Conservation (phyloP, 30 jellyfish, hydroid and myxozoan genomes). For the Chrysaora quinquecirrha region DNA sequence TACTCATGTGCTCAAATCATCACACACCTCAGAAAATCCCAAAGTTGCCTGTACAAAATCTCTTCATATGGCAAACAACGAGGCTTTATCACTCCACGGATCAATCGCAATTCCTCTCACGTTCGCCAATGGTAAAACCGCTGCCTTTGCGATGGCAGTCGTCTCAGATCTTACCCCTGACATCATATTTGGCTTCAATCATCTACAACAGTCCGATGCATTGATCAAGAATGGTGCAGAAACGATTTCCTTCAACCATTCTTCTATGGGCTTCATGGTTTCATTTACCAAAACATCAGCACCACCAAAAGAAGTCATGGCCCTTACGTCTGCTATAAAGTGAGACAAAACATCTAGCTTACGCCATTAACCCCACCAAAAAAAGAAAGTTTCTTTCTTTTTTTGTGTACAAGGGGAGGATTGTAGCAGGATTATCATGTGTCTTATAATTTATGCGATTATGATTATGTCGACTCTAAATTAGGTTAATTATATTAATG, state of each 20-base stretch:
- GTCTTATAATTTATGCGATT: no score
- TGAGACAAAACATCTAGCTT: no score
- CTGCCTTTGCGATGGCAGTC: background rate
- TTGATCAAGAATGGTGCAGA: background rate
- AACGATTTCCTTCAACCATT: background rate
- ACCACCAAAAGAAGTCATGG: background rate
- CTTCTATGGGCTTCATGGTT: background rate
- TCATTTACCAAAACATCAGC: background rate
- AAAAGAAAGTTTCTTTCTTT: background rate
- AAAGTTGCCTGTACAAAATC: no score
- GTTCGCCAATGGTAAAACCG: background rate
- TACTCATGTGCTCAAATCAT: background rate
- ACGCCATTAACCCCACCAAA: background rate
- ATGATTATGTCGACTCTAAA: no score
- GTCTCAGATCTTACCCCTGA: background rate
- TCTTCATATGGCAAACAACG: background rate
- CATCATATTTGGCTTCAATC: background rate
- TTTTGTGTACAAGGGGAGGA: background rate
- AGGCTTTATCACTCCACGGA: background rate
- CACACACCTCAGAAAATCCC: background rate
- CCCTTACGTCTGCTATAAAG: background rate
- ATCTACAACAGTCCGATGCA: background rate
- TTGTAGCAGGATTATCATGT: no score
- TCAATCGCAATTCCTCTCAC: background rate
- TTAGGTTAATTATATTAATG: no score